phyloP scores from a whole-genome alignment of 2,113 vertebrate species.

The Saguinus midas region DNA sequence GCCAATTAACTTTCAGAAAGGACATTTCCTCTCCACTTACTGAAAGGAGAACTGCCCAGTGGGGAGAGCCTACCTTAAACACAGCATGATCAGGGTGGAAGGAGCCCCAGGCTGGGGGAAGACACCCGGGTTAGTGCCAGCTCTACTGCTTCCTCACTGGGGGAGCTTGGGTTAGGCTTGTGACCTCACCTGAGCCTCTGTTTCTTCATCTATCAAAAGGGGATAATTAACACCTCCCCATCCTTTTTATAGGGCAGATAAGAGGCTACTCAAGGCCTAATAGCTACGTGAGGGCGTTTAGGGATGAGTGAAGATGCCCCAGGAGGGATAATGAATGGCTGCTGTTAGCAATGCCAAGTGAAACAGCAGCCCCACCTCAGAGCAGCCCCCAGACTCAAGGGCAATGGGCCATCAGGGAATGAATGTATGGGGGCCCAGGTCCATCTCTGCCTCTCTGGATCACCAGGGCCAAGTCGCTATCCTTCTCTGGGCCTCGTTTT shows the following conservation, averaged over 20 bases:
- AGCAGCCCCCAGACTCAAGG: not conserved
- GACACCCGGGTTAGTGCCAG: not conserved
- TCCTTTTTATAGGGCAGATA: constrained; percentile 37
- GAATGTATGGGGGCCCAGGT: not conserved
- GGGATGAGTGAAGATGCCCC: constrained; percentile 25
- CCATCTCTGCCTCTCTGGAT: not conserved
- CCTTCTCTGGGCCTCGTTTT: not conserved
- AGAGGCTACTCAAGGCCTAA: constrained; percentile 50
- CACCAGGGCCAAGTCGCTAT: not conserved
- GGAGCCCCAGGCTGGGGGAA: not conserved
- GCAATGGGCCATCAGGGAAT: not conserved
- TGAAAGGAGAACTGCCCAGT: rapidly evolving
- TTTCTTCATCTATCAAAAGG: constrained; percentile 47
- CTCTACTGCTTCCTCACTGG: not conserved
- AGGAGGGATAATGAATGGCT: constrained; percentile 44
- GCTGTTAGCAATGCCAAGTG: not conserved
- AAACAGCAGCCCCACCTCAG: not conserved
- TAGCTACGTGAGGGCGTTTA: constrained; percentile 31
- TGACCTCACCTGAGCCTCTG: constrained; percentile 40
- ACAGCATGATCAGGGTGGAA: not conserved
- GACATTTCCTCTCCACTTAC: not conserved
- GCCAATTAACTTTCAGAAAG: not conserved
- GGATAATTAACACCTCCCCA: constrained; percentile 61
- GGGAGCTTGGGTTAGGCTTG: not conserved
- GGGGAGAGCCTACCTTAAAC: constrained; percentile 33